Evolutionary conservation across 2,113 vertebrate genomes (phyloP).

Genomic region (Cephalopholis sonnerati): DNA sequence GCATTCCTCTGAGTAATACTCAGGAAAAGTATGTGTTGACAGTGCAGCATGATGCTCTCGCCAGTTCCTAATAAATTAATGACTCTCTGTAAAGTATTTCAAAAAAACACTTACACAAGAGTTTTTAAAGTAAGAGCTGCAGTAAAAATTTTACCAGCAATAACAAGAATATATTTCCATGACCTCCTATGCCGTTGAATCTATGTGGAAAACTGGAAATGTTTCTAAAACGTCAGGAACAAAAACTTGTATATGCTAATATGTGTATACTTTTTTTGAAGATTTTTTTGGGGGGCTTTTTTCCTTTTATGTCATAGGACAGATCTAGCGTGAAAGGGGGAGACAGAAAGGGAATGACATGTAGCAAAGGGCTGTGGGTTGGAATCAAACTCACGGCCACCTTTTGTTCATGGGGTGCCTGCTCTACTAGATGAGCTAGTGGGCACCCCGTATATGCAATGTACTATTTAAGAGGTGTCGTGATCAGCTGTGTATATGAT

Average conservation of each 20-base stretch:
- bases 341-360: too few relatives aligned
- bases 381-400: too few relatives aligned
- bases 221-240: neutral
- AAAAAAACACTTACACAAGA: slow-evolving; percentile 21
- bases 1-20: slow-evolving; percentile 34
- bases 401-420: too few relatives aligned
- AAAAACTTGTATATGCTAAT: neutral
- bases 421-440: too few relatives aligned
- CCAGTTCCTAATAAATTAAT: slow-evolving; percentile 48
- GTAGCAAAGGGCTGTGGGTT: too few relatives aligned
- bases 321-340: too few relatives aligned
- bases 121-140: slow-evolving; percentile 14
- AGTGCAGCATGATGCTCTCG: slow-evolving; percentile 17
- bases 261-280: too few relatives aligned
- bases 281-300: too few relatives aligned
- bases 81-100: slow-evolving; percentile 18
- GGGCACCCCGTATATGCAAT: neutral
- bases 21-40: slow-evolving; percentile 47
- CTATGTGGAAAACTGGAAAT: neutral
- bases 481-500: too few relatives aligned
- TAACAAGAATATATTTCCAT: slow-evolving; percentile 14
- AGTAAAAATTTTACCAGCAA: slow-evolving; percentile 3
- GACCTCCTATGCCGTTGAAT: neutral
- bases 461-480: neutral
- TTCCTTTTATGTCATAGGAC: too few relatives aligned